Base-by-base conservation (phyloP, 2,888 invertebrate species). In the Saturnia pavonia region DNA sequence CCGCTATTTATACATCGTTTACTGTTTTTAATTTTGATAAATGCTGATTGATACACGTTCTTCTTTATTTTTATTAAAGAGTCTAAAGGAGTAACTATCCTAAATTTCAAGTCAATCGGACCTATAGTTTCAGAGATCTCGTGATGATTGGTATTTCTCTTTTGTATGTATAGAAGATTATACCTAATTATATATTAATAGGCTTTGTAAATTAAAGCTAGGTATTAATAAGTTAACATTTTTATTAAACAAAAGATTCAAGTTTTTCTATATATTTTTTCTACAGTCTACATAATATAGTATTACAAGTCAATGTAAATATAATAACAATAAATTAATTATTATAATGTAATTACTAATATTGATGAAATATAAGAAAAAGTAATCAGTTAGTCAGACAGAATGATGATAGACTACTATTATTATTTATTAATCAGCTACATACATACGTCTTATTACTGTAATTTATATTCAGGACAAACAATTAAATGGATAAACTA, bases 201-300 rank as follows among this genome's bases (percentile, higher is more conserved):
- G 22, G 54, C n/a, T 9, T 54, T 54, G 11, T 22, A 54, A 54
- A 54, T 54, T 22, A 54, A 54, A 54, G 22, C 7, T n/a, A 22
- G 51, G 1, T 60, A 25, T 51, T 51, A 51, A 51, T 60, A 22
- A n/a, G 1, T 60, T 60, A 60, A 60, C 57, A 14, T 14, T 60
- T 60, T 60, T 27, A 60, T 60, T 54, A 54, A 54, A 54, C 54
- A 11, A 71, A 72, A 76, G 82, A 81, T 85, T 84, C 83, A 84
- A 85, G 86, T 81, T 84, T 80, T 77, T 80, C 77, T 79, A 84
- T 82, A 84, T 81, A 81, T 75, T 76, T 73, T 65, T 75, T 76
- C 74, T 73, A 71, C 75, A 72, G 71, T 75, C 74, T 70, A 72
- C 76, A 76, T 75, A n/a, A n/a, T n/a, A 74, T 71, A 72, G 78